Percentiles rank a stretch among this genome's conserved stretches.
Conservation (phyloP, 2,888 invertebrate genomes). For the Chaetoderma sp. region DNA sequence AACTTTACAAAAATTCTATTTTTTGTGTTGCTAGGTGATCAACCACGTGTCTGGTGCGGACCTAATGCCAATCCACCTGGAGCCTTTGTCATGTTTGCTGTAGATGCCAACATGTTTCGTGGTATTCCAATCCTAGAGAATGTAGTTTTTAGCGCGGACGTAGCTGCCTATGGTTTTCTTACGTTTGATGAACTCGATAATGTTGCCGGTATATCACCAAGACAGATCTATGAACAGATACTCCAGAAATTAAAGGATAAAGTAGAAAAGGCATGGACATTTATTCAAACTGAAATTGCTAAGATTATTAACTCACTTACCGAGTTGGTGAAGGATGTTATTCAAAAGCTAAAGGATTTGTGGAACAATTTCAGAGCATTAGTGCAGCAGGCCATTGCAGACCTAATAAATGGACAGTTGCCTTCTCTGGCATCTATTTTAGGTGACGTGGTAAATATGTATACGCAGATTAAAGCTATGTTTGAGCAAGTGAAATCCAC, state of each 20-base stretch:
- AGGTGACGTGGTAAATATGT: neutral
- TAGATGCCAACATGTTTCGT: neutral
- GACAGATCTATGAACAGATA: no score
- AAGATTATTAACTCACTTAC: neutral
- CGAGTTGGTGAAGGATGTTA: neutral
- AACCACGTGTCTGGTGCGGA: neutral
- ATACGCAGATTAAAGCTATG: neutral
- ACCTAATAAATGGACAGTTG: neutral
- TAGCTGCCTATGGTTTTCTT: no score
- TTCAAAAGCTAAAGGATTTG: neutral
- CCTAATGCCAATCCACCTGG: constrained; percentile 2
- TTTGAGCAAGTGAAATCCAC: neutral
- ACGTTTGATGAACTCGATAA: no score
- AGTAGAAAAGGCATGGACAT: no score
- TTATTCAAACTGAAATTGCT: neutral
- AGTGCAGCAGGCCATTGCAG: neutral
- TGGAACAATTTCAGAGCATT: neutral
- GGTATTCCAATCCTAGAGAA: neutral
- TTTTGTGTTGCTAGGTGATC: no score
- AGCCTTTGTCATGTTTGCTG: neutral
- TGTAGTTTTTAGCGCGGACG: no score
- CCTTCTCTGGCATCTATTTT: no score
- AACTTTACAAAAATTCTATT: no score
- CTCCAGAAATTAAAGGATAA: no score
- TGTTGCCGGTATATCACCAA: no score